Base-by-base conservation (phyloP, 2,888 invertebrate species). In the Ypsolopha scabrella region DNA sequence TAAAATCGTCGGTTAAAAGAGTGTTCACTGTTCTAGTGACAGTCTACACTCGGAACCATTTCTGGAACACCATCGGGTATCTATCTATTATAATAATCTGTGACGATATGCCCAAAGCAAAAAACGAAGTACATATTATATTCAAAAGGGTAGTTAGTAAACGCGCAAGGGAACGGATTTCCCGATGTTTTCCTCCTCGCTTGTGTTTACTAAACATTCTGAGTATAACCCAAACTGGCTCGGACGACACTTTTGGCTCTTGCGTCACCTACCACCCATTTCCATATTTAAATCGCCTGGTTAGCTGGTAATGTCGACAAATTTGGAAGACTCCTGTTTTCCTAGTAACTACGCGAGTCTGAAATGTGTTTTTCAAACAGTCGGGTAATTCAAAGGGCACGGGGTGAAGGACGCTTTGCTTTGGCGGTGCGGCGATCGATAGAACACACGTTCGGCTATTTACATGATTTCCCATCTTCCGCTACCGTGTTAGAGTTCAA, bases 391-490 rank as follows among this genome's bases (percentile, higher is more conserved):
- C 59, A 70, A 82, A 82, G 82, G 82, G 72, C 80, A 81, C 70
- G 72, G 65, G 82, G 81, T 81, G 81, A 82, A 81, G 81, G 82
- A 80, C 82, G 75, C 65, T 53, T 57, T 56, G 53, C 59, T 65
- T 68, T 64, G 64, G 71, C 65, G 63, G 64, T 67, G 58, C 62
- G 54, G 45, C 72, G 81, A 80, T 83, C 83, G 82, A 83, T 83
- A 81, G 36, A 37, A n/a, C 45, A 10, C 24, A 24, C 48, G 11
- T 35, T 4, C 6, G 9, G 14, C 14, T 43, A 11, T 24, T 13
- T 11, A 43, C 11, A 24, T 43, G 14, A 43, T 11, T 41, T 11
- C 11, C 8, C 35, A 13, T n/a, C 35, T 24, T 43, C 41, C 14
- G 43, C 34, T 43, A 4, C 10, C 7, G 24, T 36, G 11, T n/a